A percentile compares a stretch with the other conserved stretches of the same genome.
These are phyloP conservation scores for Hephaestus fuliginosus DNA, from an alignment of 2,797 vertebrate species.

Conservation along the genomic window DNA sequence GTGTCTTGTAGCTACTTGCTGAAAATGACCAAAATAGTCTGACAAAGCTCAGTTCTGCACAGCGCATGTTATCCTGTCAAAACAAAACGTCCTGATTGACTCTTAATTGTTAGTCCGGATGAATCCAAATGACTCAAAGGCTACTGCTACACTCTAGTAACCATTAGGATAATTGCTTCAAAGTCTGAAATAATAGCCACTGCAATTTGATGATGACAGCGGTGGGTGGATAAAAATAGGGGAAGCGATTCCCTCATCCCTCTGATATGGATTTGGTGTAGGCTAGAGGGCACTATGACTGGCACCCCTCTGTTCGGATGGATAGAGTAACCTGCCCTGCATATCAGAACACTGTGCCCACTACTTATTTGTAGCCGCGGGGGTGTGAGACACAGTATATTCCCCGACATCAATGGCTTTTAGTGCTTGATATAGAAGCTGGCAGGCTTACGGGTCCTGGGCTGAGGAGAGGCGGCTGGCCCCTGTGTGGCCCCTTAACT, in stretches of 20 bases:
- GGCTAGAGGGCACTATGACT: slow-evolving; percentile 73
- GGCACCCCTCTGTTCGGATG: slow-evolving; percentile 75
- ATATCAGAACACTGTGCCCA: slow-evolving; percentile 82
- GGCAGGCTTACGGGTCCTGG: slow-evolving; percentile 70
- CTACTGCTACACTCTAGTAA: slow-evolving; percentile 64
- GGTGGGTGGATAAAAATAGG: slow-evolving; percentile 80
- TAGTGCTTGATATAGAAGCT: slow-evolving; percentile 86
- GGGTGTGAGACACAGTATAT: slow-evolving; percentile 88
- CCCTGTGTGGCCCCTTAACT: slow-evolving; percentile 52
- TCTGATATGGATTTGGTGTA: slow-evolving; percentile 74
- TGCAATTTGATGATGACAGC: slow-evolving; percentile 80
- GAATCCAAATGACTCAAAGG: slow-evolving; percentile 51
- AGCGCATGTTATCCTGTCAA: slow-evolving; percentile 23
- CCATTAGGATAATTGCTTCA: slow-evolving; percentile 82
- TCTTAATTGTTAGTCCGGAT: slow-evolving; percentile 51
- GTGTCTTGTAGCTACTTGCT: background rate
- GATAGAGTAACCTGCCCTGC: slow-evolving; percentile 84
- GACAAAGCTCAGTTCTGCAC: slow-evolving; percentile 12
- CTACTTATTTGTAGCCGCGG: slow-evolving; percentile 83
- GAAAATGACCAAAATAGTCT: slow-evolving; percentile 1
- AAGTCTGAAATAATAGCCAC: slow-evolving; percentile 83
- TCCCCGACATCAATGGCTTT: slow-evolving; percentile 84
- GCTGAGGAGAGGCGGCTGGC: slow-evolving; percentile 63
- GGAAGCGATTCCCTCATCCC: slow-evolving; percentile 72
- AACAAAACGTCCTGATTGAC: slow-evolving; percentile 39